A percentile compares a stretch with the other conserved stretches of the same genome.
Conservation (phyloP, 2,113 vertebrate species). For the Bubo bubo region DNA sequence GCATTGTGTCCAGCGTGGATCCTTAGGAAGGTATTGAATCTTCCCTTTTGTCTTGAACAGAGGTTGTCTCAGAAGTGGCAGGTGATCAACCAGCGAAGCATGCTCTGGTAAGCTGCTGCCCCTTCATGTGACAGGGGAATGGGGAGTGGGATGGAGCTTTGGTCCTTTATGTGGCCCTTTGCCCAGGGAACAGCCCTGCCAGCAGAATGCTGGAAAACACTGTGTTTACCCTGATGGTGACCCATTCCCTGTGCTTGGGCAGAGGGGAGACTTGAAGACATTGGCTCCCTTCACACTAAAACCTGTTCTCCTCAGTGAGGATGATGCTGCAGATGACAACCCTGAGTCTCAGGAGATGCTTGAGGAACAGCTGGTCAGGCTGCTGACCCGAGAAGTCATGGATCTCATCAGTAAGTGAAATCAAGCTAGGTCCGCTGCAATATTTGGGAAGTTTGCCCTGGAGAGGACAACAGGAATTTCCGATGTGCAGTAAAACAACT, state of each 20-base stretch:
- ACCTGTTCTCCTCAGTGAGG: slow-evolving; percentile 72
- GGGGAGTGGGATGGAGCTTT: background rate
- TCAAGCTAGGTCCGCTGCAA: background rate
- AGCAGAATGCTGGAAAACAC: background rate
- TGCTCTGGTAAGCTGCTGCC: slow-evolving; percentile 78
- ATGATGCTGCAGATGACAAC: slow-evolving; percentile 84
- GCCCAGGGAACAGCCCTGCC: background rate
- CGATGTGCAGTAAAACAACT: background rate
- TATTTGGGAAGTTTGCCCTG: background rate
- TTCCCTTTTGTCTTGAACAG: slow-evolving; percentile 72
- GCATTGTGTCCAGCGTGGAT: background rate
- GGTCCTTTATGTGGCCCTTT: background rate
- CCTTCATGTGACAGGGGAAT: background rate
- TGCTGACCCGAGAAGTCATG: slow-evolving; percentile 92
- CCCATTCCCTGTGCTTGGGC: background rate
- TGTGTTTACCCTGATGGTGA: background rate
- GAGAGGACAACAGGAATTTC: background rate
- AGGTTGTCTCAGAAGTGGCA: slow-evolving; percentile 93
- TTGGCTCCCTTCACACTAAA: background rate
- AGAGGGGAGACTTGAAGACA: background rate
- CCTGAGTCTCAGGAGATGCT: slow-evolving; percentile 94
- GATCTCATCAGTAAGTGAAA: slow-evolving; percentile 90
- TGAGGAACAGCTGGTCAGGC: slow-evolving; percentile 90
- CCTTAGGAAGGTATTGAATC: background rate
- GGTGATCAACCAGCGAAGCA: slow-evolving; percentile 88